Conservation (phyloP, 2,113 vertebrate species). For the Gymnorhina tibicen region DNA sequence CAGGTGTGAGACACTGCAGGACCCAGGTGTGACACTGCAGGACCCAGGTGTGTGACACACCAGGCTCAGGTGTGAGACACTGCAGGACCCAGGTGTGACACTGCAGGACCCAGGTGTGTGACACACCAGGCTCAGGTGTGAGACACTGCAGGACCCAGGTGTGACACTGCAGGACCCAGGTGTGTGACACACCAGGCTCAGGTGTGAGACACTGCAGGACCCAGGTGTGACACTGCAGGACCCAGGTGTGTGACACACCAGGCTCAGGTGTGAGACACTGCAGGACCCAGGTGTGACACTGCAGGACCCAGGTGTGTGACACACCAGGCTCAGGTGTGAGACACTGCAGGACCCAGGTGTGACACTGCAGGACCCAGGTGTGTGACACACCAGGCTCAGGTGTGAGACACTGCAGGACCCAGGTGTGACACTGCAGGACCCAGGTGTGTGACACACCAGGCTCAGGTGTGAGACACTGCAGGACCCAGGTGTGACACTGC, state of each 20-base stretch:
- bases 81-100: neutral
- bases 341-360: neutral
- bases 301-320: accelerated
- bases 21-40: neutral
- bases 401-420: no score
- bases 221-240: no score
- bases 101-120: neutral
- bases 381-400: neutral
- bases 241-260: accelerated
- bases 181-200: accelerated
- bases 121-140: accelerated
- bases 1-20: neutral
- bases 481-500: no score
- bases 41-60: neutral
- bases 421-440: no score
- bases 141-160: neutral
- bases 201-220: neutral
- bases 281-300: accelerated
- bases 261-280: accelerated
- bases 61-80: neutral
- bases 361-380: no score
- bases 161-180: accelerated
- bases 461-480: no score
- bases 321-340: neutral
- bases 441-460: no score